These are phyloP conservation scores for Sipha flava DNA, from an alignment of 1,140 invertebrate genomes.

Conservation along the genomic window DNA sequence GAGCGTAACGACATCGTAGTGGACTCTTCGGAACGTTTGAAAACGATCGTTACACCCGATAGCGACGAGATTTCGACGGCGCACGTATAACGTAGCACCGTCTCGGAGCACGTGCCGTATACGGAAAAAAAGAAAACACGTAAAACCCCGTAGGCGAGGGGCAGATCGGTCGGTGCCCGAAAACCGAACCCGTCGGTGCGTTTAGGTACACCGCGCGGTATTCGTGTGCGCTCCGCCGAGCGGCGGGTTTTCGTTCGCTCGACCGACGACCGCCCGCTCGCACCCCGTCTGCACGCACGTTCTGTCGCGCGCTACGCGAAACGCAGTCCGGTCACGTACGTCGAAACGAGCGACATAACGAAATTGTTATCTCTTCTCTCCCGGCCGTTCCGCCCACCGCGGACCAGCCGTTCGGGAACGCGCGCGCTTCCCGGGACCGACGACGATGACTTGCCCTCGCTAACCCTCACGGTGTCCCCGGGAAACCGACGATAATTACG, in stretches of 20 bases:
- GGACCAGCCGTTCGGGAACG: neutral
- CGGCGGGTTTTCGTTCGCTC: neutral
- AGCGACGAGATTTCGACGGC: too few relatives aligned
- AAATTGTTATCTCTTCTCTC: constrained; percentile 25
- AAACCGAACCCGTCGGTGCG: too few relatives aligned
- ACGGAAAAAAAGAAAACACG: too few relatives aligned
- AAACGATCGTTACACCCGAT: too few relatives aligned
- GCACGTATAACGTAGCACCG: too few relatives aligned
- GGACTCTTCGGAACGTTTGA: too few relatives aligned
- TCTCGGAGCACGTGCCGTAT: too few relatives aligned
- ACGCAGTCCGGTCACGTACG: constrained; percentile 23
- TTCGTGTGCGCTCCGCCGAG: neutral
- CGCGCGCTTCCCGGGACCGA: too few relatives aligned
- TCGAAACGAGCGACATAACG: constrained; percentile 20
- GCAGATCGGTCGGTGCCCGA: too few relatives aligned
- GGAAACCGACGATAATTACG: neutral
- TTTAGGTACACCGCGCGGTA: too few relatives aligned
- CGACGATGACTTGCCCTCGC: neutral
- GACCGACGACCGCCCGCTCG: neutral
- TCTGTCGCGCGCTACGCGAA: neutral
- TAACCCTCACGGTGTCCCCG: neutral
- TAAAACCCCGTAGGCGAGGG: too few relatives aligned
- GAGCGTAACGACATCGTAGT: too few relatives aligned
- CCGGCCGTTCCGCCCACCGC: neutral
- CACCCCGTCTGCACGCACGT: neutral